Base-by-base conservation (phyloP, 1,140 invertebrate genomes). In the Aporrectodea caliginosa region DNA sequence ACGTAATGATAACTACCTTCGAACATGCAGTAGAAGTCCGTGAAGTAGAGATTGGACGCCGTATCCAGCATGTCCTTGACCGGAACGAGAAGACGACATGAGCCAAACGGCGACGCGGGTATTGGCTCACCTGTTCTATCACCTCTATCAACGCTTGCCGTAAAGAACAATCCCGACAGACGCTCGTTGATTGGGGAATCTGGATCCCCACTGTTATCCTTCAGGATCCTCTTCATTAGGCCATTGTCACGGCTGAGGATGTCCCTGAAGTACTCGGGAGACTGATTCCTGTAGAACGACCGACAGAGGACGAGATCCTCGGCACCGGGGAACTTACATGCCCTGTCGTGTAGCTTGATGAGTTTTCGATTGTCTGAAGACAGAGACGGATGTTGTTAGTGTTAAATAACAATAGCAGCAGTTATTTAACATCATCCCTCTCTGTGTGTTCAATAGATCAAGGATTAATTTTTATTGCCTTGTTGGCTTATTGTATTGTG, bases 21-120 rank as follows among this genome's bases (percentile, higher is more conserved):
- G 6, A 12, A 12, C 58, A 72, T 79, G 74, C 82, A 84, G 81
- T 83, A 84, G 69, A 82, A 85, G 77, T 85, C 84, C 12, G 84
- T 82, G 78, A 85, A 85, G 70, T 85, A 85, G 58, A 85, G 31
- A 22, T 83, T 82, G 14, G 58, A 76, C 22, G 74, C 58, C 14
- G 22, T 14, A 33, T 68, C 77, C 12, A 32, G 22, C 16, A 58
- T 34, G 16, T 27, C 1, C 1, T 75, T 22, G 6, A 30, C 77
- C 2, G 71, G n/a, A 35, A 77, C 75, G 27, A 33, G 6, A 27
- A 76, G 58, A 35, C 68, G 27, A n/a, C 16, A 32, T n/a, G 16
- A 22, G 14, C 70, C 73, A n/a, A 73, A 77, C 31, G 74, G 58
- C 32, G 73, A 76, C 2, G 31, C 22, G 31, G n/a, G 14, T 35